A percentile compares a stretch with the other conserved stretches of the same genome.
phyloP scores from a whole-genome alignment of 1,140 invertebrate species.

The Hypothenemus hampei region DNA sequence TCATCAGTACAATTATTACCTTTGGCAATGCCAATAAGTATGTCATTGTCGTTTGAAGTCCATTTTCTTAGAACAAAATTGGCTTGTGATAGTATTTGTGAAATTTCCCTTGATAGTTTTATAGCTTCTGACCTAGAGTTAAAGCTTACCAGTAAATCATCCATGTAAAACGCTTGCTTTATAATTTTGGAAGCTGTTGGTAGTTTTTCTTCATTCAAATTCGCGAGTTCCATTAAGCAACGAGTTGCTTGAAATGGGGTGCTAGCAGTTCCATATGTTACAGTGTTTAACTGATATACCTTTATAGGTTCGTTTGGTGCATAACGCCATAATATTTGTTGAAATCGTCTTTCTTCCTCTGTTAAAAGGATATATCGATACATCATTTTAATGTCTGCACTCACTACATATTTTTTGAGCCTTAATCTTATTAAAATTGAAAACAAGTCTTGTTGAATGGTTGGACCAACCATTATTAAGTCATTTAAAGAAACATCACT shows the following conservation, averaged over 20 bases:
- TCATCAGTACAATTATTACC: not conserved
- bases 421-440: constrained; percentile 33
- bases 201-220: constrained; percentile 35
- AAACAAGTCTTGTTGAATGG: constrained; percentile 34
- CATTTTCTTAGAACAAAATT: constrained; percentile 19
- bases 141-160: constrained; percentile 41
- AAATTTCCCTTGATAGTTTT: constrained; percentile 14
- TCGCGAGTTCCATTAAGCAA: constrained; percentile 34
- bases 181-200: constrained; percentile 36
- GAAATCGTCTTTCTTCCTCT: constrained; percentile 36
- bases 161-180: constrained; percentile 45
- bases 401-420: constrained; percentile 19
- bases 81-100: constrained; percentile 10
- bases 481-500: constrained; percentile 45
- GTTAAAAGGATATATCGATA: constrained; percentile 45
- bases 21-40: constrained; percentile 1
- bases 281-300: constrained; percentile 36
- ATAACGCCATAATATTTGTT: constrained; percentile 44
- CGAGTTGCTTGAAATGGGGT: constrained; percentile 41
- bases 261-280: constrained; percentile 41
- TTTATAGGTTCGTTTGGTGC: constrained; percentile 26
- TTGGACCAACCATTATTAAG: constrained; percentile 9
- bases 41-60: constrained; percentile 5
- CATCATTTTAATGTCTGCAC: constrained; percentile 47
- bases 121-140: constrained; percentile 9